A percentile compares a stretch with the other conserved stretches of the same genome.
These are phyloP conservation scores for Euclidia mi DNA, from an alignment of 2,888 invertebrate genomes.

Conservation along the genomic window DNA sequence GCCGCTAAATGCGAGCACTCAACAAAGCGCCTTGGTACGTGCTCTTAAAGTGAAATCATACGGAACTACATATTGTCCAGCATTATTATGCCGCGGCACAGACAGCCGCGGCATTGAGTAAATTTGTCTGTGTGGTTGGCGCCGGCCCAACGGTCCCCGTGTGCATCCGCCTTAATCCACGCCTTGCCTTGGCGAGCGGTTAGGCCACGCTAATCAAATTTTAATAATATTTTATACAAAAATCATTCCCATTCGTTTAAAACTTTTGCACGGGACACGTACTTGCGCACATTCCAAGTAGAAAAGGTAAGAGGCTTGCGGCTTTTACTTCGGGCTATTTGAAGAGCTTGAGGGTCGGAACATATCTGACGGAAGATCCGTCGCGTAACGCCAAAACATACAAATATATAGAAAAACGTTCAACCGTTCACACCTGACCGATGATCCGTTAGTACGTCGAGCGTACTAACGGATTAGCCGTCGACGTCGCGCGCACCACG, in stretches of 20 bases:
- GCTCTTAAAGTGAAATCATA: constrained; percentile 4
- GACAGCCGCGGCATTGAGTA: too few species aligned
- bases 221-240: constrained; percentile 54
- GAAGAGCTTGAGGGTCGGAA: too few species aligned
- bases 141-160: constrained; percentile 4
- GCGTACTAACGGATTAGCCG: too few species aligned
- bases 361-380: too few species aligned
- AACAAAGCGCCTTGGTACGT: constrained; percentile 5
- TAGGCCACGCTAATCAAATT: constrained; percentile 49
- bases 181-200: constrained; percentile 37
- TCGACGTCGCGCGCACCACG: too few species aligned
- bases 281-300: not conserved
- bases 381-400: too few species aligned
- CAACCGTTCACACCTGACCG: too few species aligned
- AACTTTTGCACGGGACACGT: constrained; percentile 17
- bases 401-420: too few species aligned
- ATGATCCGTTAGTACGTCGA: too few species aligned
- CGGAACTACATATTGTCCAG: constrained; percentile 3
- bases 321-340: too few species aligned
- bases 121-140: constrained; percentile 8
- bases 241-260: constrained; percentile 47
- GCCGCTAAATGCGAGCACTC: not conserved
- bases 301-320: too few species aligned
- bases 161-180: constrained; percentile 5
- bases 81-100: not conserved